Conservation (phyloP, 2,888 invertebrate genomes). For the Ochlodes sylvanus region DNA sequence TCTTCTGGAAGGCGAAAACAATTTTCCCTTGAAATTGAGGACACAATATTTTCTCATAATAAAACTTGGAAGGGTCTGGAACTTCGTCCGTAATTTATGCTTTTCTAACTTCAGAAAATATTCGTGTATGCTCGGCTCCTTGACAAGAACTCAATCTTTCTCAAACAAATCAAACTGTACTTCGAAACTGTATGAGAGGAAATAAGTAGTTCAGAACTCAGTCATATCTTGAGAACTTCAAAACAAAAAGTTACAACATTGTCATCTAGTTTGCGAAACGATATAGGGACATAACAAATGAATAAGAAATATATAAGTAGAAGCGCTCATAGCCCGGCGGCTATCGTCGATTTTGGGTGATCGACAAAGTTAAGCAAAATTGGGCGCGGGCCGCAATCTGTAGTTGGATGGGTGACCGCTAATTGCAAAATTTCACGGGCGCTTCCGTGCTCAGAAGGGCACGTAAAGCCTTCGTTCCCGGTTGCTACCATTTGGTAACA, state of each 20-base stretch:
- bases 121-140: slow-evolving; percentile 43
- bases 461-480: too few relatives aligned
- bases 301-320: too few relatives aligned
- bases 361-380: too few relatives aligned
- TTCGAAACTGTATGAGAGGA: slow-evolving; percentile 28
- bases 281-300: neutral
- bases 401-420: too few relatives aligned
- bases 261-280: slow-evolving; percentile 9
- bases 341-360: too few relatives aligned
- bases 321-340: too few relatives aligned
- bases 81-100: slow-evolving; percentile 66
- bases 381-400: too few relatives aligned
- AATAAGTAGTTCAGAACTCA: slow-evolving; percentile 33
- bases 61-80: slow-evolving; percentile 54
- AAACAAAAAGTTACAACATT: slow-evolving; percentile 19
- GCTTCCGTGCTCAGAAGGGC: too few relatives aligned
- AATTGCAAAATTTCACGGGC: too few relatives aligned
- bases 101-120: slow-evolving; percentile 38
- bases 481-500: too few relatives aligned
- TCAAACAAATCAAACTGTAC: slow-evolving; percentile 41
- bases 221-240: slow-evolving; percentile 18
- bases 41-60: slow-evolving; percentile 55
- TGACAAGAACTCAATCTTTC: slow-evolving; percentile 45
- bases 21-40: slow-evolving; percentile 38
- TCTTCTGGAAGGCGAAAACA: slow-evolving; percentile 19